Conservation (phyloP, 2,113 vertebrate species). For the Dasyornis broadbenti region DNA sequence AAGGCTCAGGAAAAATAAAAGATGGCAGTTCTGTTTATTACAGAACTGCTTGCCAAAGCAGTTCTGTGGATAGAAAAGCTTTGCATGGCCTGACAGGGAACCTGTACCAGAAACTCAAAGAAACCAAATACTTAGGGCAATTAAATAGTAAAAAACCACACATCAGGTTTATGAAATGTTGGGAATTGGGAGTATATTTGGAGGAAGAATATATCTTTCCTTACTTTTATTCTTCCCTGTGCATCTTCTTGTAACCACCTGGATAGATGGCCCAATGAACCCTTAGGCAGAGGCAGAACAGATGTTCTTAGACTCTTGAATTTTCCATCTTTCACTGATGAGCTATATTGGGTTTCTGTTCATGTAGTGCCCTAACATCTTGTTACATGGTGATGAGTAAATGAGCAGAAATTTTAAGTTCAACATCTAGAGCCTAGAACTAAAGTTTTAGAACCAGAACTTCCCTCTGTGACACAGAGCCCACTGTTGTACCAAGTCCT, state of each 20-base stretch:
- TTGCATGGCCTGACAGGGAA: not conserved
- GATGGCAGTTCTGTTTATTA: not conserved
- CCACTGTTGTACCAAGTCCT: not conserved
- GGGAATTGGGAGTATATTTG: not conserved
- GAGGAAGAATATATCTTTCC: not conserved
- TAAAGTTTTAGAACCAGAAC: not conserved
- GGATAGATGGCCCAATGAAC: not conserved
- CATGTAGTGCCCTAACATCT: not conserved
- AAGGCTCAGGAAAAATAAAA: not conserved
- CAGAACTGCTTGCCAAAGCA: not conserved
- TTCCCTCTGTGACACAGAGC: not conserved
- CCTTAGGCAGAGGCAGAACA: not conserved
- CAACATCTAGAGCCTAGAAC: not conserved
- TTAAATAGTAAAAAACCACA: rapidly evolving
- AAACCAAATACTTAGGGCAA: not conserved
- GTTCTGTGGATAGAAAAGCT: not conserved
- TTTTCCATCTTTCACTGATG: not conserved
- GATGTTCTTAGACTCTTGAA: not conserved
- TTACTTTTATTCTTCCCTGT: not conserved
- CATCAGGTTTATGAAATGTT: not conserved
- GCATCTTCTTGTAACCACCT: not conserved
- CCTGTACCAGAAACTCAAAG: not conserved
- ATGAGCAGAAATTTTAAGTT: not conserved
- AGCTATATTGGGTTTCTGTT: not conserved
- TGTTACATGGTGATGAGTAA: not conserved